Evolutionary conservation across 2,888 invertebrate species (phyloP).

Genomic region (Carpatolechia fugitivella): DNA sequence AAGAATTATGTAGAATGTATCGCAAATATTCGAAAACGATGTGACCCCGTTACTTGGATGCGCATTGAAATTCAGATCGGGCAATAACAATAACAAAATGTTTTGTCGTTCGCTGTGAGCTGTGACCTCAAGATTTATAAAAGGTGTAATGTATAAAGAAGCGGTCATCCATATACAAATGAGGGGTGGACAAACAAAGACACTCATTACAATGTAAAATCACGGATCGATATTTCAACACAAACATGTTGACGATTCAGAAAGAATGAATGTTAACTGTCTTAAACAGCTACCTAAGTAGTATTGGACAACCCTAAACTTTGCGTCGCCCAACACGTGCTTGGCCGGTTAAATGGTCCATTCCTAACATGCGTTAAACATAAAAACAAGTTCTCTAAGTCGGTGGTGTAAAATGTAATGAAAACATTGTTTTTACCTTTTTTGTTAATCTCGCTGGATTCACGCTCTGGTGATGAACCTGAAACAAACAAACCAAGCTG

Average conservation of each 20-base stretch:
- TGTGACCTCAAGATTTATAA: constrained; percentile 60
- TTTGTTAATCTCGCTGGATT: constrained; percentile 62
- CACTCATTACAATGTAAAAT: constrained; percentile 69
- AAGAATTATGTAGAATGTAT: constrained; percentile 60
- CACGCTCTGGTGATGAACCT: constrained; percentile 66
- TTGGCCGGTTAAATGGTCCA: neutral
- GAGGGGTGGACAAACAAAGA: constrained; percentile 65
- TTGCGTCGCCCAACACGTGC: too few relatives aligned
- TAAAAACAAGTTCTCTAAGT: constrained; percentile 21
- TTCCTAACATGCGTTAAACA: too few relatives aligned
- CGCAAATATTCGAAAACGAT: constrained; percentile 58
- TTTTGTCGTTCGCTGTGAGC: constrained; percentile 60
- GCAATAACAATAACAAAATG: constrained; percentile 69
- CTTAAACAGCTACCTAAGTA: too few relatives aligned
- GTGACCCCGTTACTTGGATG: constrained; percentile 72
- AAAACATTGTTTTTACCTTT: constrained; percentile 51
- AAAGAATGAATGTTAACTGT: too few relatives aligned
- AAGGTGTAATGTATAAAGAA: constrained; percentile 49
- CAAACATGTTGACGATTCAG: constrained; percentile 46
- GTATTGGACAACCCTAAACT: too few relatives aligned
- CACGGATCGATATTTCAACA: constrained; percentile 58
- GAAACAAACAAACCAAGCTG: constrained; percentile 41
- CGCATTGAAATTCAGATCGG: constrained; percentile 69
- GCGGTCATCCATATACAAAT: constrained; percentile 66
- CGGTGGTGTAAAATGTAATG: constrained; percentile 17